A percentile compares a stretch with the other conserved stretches of the same genome.
Evolutionary conservation across 2,888 invertebrate species (phyloP).

Genomic region (Melanchra persicariae): DNA sequence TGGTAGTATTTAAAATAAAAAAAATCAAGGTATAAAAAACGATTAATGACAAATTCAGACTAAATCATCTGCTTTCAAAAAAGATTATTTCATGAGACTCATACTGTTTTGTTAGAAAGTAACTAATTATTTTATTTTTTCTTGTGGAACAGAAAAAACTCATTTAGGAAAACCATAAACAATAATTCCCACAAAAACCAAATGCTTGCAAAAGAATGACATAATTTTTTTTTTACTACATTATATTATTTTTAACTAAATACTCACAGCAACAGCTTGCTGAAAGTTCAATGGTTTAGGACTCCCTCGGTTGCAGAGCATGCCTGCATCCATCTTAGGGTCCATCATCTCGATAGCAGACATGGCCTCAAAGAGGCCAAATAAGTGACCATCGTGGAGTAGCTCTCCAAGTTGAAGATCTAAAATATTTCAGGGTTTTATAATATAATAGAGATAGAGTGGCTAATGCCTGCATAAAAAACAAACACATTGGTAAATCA

Average conservation of each 20-base stretch:
- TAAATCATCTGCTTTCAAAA: too few relatives aligned
- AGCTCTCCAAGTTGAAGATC: conserved; percentile 97
- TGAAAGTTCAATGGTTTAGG: conserved; percentile 96
- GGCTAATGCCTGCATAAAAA: too few relatives aligned
- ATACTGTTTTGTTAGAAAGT: too few relatives aligned
- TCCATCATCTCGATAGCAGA: conserved; percentile 99
- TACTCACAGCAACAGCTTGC: conserved; percentile 94
- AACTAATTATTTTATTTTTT: too few relatives aligned
- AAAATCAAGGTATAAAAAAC: too few relatives aligned
- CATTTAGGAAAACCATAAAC: background rate
- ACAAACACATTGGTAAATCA: too few relatives aligned
- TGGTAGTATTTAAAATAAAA: too few relatives aligned
- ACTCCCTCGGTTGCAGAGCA: conserved; percentile 97
- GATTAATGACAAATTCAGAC: too few relatives aligned
- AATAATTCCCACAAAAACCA: background rate
- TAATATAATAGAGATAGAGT: background rate
- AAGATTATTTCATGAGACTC: too few relatives aligned
- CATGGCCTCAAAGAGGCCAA: conserved; percentile 99
- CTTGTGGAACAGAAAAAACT: too few relatives aligned
- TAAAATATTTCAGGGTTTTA: conserved; percentile 69
- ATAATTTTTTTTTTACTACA: too few relatives aligned
- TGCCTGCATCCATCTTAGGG: conserved; percentile 99
- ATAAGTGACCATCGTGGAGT: conserved; percentile 96
- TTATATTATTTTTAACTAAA: background rate
- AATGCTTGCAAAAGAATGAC: background rate